Evolutionary conservation across 2,113 vertebrate species (phyloP).

Genomic region (Phyllopteryx taeniolatus): DNA sequence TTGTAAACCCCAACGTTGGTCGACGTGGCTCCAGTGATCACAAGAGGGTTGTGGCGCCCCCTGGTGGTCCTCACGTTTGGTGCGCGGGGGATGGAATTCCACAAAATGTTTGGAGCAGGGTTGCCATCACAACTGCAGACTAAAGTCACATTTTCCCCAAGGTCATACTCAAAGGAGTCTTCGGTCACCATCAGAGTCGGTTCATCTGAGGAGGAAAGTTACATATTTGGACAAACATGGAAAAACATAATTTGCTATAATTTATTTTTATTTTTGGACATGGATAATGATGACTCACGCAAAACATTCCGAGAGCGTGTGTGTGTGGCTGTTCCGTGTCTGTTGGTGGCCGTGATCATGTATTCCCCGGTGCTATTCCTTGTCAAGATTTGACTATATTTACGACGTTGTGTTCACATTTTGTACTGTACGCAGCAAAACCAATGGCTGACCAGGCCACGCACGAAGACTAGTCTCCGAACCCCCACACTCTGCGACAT

Average conservation of each 20-base stretch:
- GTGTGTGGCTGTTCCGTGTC: constrained; percentile 26
- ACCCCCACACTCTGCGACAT: too few species aligned
- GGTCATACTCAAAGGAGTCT: rapidly evolving
- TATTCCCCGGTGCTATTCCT: constrained; percentile 42
- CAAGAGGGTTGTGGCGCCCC: constrained; percentile 26
- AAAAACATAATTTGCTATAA: too few species aligned
- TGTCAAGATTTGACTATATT: background rate
- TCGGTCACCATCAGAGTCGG: constrained; percentile 18
- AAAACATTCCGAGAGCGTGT: constrained; percentile 22
- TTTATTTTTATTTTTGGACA: background rate
- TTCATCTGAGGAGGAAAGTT: constrained; percentile 38
- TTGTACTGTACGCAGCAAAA: too few species aligned
- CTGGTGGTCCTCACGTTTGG: constrained; percentile 24
- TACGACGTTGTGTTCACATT: too few species aligned
- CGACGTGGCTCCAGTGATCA: constrained; percentile 49
- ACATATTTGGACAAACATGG: background rate
- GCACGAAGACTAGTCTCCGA: too few species aligned
- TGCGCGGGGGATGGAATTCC: background rate
- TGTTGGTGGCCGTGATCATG: constrained; percentile 34
- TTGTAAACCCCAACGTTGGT: constrained; percentile 48
- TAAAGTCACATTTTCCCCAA: constrained; percentile 29
- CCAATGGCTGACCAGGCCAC: too few species aligned
- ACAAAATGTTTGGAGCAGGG: constrained; percentile 31
- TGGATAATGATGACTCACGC: constrained; percentile 37
- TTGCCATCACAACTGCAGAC: constrained; percentile 53